Evolutionary conservation across 2,888 invertebrate genomes (phyloP).

Genomic region (Cantharis lateralis): DNA sequence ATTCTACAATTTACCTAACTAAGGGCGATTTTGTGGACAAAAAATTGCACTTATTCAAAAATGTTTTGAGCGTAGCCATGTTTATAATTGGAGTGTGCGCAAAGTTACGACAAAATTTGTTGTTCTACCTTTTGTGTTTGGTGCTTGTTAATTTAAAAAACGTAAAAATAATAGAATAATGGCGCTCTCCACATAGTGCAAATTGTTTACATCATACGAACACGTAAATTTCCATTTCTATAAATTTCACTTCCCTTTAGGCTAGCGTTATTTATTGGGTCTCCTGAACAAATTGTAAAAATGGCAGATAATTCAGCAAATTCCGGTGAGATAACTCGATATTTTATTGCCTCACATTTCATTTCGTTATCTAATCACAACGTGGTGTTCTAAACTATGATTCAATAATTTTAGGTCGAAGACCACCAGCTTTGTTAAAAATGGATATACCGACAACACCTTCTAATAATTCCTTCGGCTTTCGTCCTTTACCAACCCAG

Average conservation of each 20-base stretch:
- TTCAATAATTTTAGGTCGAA: conserved; percentile 19
- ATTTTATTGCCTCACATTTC: not conserved
- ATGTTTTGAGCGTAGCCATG: conserved; percentile 36
- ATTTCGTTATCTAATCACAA: not conserved
- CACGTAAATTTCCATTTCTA: not conserved
- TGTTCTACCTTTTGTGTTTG: conserved; percentile 6
- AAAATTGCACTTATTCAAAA: conserved; percentile 34
- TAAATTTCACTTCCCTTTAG: not conserved
- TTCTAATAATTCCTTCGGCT: conserved; percentile 40
- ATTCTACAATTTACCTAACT: conserved; percentile 28
- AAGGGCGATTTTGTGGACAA: conserved; percentile 27
- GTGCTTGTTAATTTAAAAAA: conserved; percentile 20
- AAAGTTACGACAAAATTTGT: not conserved
- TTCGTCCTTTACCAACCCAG: conserved; percentile 44
- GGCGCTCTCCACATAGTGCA: not conserved
- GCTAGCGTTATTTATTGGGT: conserved; percentile 2
- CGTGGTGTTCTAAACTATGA: not conserved
- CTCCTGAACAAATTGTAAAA: conserved; percentile 44
- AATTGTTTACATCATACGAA: not conserved
- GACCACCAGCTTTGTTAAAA: conserved; percentile 23
- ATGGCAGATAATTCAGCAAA: conserved; percentile 77
- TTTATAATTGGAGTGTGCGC: conserved; percentile 15
- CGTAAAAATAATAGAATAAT: conserved; percentile 5
- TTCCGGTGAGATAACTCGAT: conserved; percentile 51
- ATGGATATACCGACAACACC: conserved; percentile 33